Base-by-base conservation (phyloP, 2,797 vertebrate genomes). In the Cossypha niveicapilla region DNA sequence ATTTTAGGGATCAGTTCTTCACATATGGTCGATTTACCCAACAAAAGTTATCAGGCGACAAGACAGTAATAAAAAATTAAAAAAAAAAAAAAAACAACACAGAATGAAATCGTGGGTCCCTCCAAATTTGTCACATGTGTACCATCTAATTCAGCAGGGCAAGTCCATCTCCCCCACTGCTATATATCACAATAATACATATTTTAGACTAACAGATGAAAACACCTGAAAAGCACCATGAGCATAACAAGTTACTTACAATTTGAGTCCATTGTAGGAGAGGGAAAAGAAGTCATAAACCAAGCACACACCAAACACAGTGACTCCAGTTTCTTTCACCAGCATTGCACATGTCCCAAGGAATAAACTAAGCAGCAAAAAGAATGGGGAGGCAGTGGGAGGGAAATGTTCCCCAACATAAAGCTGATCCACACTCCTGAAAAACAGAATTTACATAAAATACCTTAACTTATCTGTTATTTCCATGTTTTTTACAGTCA, bases 301-400 rank as follows among this genome's bases (percentile, higher is more conserved):
- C 77, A 99, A 87, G 74, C 99, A 99, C 70, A 99, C 99, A 9
- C 98, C 99, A 25, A 99, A 99, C 92, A 99, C 99, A 0, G 99
- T 99, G 97, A 99, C 88, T 63, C 99, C 99, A 0, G 99, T 99
- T 97, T 99, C 99, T 87, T 99, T 99, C 67, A 99, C 99, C 97
- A 99, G 97, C 99, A 99, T 99, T 86, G 99, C 99, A 47, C 99
- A 98, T 10, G 99, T 99, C 51, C 99, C 99, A 97, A 99, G 97
- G 57, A 98, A 91, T 93, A 99, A 96, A 86, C 98, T 99, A 95
- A 98, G 92, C 45, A 98, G 74, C 97, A 99, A 95, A 62, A 97
- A 98, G 84, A 97, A 93, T 6, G 96, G 96, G 3, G 98, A 99
- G 44, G 94, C 97, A 0, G 98, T 99, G 82, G 97, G 91, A 71